Conservation (phyloP, 2,888 invertebrate genomes). For the Diplolepis rosae region DNA sequence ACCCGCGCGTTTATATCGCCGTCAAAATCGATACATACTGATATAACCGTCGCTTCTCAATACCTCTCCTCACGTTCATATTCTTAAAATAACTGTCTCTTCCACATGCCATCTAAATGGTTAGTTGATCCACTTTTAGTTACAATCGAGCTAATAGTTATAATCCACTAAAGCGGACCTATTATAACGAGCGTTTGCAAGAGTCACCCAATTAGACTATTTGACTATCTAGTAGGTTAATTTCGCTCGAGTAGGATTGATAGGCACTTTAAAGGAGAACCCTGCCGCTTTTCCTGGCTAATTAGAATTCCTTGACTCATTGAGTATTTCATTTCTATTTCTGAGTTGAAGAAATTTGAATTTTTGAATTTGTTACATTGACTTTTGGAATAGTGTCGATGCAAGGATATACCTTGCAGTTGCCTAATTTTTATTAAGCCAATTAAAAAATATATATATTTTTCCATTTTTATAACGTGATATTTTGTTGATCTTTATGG, state of each 20-base stretch:
- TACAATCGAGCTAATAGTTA: conserved; percentile 17
- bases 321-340: too few species aligned
- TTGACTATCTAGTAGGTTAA: conserved; percentile 15
- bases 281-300: neutral
- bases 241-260: conserved; percentile 19
- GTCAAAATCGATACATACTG: conserved; percentile 40
- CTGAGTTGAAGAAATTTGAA: too few species aligned
- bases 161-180: conserved; percentile 22
- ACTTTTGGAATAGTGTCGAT: too few species aligned
- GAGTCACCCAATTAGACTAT: conserved; percentile 17
- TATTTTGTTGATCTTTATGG: too few species aligned
- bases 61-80: neutral
- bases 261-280: neutral
- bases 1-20: conserved; percentile 40
- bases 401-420: too few species aligned
- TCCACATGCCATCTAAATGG: conserved; percentile 3
- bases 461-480: too few species aligned
- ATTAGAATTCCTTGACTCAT: too few species aligned
- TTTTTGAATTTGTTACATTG: too few species aligned
- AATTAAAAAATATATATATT: too few species aligned
- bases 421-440: too few species aligned
- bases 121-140: conserved; percentile 14
- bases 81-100: neutral
- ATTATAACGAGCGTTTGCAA: conserved; percentile 6
- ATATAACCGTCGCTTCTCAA: neutral